phyloP scores from a whole-genome alignment of 53 echinoderm and acorn worm species.

The Holothuria leucospilota region DNA sequence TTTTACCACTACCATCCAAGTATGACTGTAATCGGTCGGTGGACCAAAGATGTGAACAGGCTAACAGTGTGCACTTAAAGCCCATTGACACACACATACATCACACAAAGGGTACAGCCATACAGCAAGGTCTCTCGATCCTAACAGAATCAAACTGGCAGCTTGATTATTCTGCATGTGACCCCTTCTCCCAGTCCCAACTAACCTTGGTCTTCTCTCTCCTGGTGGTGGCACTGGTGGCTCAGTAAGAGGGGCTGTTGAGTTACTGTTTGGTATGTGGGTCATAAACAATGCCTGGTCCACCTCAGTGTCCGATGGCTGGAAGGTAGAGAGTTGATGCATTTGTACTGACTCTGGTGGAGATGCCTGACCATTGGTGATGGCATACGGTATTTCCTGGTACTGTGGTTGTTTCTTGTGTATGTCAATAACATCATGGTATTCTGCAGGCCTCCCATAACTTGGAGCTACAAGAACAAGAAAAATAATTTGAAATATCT shows the following conservation, averaged over 20 bases:
- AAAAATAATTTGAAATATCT: no score
- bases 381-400: constrained; percentile 39
- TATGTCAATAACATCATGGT: constrained; percentile 19
- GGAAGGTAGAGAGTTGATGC: neutral
- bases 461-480: no score
- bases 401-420: constrained; percentile 15
- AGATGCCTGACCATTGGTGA: neutral
- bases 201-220: constrained; percentile 38
- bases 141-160: no score
- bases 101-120: no score
- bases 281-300: constrained; percentile 29
- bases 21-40: no score
- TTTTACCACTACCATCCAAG: no score
- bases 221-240: neutral
- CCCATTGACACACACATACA: no score
- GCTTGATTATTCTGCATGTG: no score
- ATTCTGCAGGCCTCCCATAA: neutral
- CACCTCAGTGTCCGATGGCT: constrained; percentile 36
- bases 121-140: no score
- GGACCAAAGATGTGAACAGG: no score
- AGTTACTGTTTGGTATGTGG: constrained; percentile 10
- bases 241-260: constrained; percentile 25
- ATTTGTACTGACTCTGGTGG: constrained; percentile 12
- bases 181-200: neutral
- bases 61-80: no score